A percentile compares a stretch with the other conserved stretches of the same genome.
phyloP scores from a whole-genome alignment of 23 tunicate species.

The Ascidia mentula region DNA sequence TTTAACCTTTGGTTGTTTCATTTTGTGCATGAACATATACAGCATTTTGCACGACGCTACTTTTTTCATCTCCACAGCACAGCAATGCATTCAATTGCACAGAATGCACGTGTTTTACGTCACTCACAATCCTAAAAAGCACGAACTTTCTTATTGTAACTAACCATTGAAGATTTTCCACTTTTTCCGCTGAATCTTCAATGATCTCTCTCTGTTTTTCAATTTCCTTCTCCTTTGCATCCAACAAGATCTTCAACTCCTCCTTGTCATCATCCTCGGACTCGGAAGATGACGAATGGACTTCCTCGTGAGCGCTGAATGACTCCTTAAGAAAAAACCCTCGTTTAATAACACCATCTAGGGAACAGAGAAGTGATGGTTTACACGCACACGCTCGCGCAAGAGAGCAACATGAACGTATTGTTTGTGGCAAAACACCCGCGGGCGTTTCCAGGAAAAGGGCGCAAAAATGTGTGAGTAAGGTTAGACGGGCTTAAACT shows the following conservation, averaged over 20 bases:
- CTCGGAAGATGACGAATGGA: constrained; percentile 14
- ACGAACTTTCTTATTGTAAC: too few relatives aligned
- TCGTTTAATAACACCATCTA: too few relatives aligned
- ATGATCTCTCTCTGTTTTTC: constrained; percentile 13
- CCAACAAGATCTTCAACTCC: constrained; percentile 20
- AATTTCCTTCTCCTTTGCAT: constrained; percentile 33
- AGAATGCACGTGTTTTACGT: too few relatives aligned
- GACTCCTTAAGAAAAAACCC: too few relatives aligned
- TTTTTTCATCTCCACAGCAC: too few relatives aligned
- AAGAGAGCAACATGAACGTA: not conserved
- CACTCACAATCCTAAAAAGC: too few relatives aligned
- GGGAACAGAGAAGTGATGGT: not conserved
- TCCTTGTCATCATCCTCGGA: constrained; percentile 20
- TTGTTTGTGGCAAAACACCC: constrained; percentile 1
- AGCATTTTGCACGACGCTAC: too few relatives aligned
- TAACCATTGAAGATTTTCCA: not conserved
- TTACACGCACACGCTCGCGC: not conserved
- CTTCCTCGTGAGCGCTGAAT: not conserved
- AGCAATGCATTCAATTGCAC: too few relatives aligned
- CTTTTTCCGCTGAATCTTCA: not conserved
- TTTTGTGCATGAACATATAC: too few relatives aligned
- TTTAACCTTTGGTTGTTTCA: too few relatives aligned
- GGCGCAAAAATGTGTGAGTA: not conserved
- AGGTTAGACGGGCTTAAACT: too few relatives aligned
- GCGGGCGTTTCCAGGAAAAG: not conserved